Conservation (phyloP, 2,797 vertebrate genomes). For the Melanotaenia maccullochi region DNA sequence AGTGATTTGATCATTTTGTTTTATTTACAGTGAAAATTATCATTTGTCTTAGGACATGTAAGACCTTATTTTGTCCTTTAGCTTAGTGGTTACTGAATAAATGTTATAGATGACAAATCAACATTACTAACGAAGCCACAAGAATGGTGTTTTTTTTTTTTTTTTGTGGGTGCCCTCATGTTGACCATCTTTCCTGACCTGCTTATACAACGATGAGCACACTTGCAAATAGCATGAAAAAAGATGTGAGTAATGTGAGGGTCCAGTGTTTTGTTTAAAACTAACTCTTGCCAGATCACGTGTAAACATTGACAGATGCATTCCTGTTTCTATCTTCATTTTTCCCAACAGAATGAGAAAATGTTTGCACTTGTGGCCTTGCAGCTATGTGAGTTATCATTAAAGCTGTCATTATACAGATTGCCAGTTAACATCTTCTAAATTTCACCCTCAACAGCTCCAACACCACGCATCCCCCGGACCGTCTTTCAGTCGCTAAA, state of each 20-base stretch:
- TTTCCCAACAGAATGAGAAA: conserved; percentile 35
- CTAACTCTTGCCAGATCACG: conserved; percentile 29
- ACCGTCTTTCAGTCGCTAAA: conserved; percentile 49
- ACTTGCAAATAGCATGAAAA: conserved; percentile 44
- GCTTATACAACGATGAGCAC: conserved; percentile 2
- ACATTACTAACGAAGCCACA: conserved; percentile 10
- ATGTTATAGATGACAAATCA: conserved; percentile 9
- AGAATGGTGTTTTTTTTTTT: neutral
- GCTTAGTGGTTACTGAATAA: conserved; percentile 24
- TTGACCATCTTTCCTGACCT: neutral
- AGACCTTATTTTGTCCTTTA: conserved; percentile 27
- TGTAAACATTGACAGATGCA: neutral
- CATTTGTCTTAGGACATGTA: conserved; percentile 15
- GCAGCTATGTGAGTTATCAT: conserved; percentile 63
- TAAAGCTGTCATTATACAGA: conserved; percentile 76
- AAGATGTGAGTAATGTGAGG: conserved; percentile 18
- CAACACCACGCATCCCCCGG: neutral
- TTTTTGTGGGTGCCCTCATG: neutral
- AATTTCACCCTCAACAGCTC: conserved; percentile 29
- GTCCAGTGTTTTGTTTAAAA: conserved; percentile 23
- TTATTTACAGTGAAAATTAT: conserved; percentile 57
- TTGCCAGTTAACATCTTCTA: conserved; percentile 65
- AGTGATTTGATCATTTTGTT: conserved; percentile 61
- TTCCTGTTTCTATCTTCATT: conserved; percentile 25
- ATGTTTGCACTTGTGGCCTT: conserved; percentile 49